These are phyloP conservation scores for Drosophila paranaensis DNA, from an alignment of 2,888 invertebrate species.

Conservation along the genomic window DNA sequence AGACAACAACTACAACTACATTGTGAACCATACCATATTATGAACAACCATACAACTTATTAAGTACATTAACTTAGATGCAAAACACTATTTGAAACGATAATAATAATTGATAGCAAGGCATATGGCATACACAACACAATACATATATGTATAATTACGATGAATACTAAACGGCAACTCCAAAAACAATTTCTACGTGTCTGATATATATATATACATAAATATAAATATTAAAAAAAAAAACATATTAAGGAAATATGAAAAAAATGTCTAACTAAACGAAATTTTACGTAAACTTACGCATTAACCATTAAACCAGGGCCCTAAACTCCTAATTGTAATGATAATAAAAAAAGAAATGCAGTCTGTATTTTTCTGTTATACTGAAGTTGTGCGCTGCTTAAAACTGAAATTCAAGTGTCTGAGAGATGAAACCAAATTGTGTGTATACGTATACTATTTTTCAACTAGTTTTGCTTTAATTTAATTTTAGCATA, in stretches of 20 bases:
- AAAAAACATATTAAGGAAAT: conserved; percentile 13
- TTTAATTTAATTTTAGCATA: conserved; percentile 73
- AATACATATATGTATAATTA: conserved; percentile 49
- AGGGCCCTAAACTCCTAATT: conserved; percentile 53
- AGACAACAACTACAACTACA: conserved; percentile 45
- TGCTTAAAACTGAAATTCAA: conserved; percentile 71
- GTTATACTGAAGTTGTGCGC: conserved; percentile 62
- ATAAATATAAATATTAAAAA: conserved; percentile 6
- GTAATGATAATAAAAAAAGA: conserved; percentile 15
- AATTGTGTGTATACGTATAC: conserved; percentile 80
- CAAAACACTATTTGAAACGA: conserved; percentile 73
- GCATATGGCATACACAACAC: conserved; percentile 54
- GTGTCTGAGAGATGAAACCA: conserved; percentile 75
- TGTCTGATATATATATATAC: conserved; percentile 52
- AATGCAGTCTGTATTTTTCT: conserved; percentile 46
- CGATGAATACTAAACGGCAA: conserved; percentile 47
- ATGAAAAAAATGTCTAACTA: conserved; percentile 8
- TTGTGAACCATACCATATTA: conserved; percentile 53
- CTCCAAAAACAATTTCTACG: conserved; percentile 50
- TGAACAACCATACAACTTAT: conserved; percentile 55
- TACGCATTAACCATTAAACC: conserved; percentile 45
- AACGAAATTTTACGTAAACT: conserved; percentile 48
- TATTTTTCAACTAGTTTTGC: conserved; percentile 78
- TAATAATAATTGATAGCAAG: conserved; percentile 71
- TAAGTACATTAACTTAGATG: conserved; percentile 65